These are phyloP conservation scores for Cochlearius cochlearius DNA, from an alignment of 2,113 vertebrate species.

Conservation along the genomic window DNA sequence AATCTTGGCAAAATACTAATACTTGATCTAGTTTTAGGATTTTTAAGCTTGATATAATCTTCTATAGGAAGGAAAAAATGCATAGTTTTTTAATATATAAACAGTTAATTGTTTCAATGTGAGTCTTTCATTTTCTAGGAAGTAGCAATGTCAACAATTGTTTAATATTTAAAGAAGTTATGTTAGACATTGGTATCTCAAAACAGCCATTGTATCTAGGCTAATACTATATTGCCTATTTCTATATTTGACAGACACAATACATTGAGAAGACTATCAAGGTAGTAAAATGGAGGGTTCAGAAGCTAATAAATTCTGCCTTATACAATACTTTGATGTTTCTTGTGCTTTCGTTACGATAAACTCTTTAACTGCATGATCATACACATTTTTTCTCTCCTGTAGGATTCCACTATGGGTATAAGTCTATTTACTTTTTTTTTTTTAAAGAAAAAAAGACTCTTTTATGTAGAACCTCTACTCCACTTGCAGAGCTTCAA, in stretches of 20 bases:
- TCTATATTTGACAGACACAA: background rate
- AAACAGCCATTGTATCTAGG: background rate
- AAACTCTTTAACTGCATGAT: background rate
- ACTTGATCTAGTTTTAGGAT: background rate
- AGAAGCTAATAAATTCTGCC: background rate
- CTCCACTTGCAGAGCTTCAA: background rate
- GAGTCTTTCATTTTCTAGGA: background rate
- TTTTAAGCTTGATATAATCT: background rate
- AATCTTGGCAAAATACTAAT: background rate
- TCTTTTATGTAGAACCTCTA: background rate
- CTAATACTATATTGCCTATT: background rate
- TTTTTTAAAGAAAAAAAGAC: background rate
- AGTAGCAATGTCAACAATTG: background rate
- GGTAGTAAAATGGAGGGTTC: background rate
- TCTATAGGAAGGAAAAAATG: background rate
- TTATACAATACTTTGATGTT: background rate
- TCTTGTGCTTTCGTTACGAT: background rate
- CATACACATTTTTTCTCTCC: background rate
- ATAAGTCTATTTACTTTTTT: background rate
- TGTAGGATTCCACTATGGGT: no score
- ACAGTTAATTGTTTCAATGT: background rate
- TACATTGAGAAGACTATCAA: background rate
- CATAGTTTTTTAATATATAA: background rate
- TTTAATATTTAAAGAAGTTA: background rate
- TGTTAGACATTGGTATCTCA: background rate